Conservation (phyloP, 2,113 vertebrate species). For the Oxygymnocypris stewartii region DNA sequence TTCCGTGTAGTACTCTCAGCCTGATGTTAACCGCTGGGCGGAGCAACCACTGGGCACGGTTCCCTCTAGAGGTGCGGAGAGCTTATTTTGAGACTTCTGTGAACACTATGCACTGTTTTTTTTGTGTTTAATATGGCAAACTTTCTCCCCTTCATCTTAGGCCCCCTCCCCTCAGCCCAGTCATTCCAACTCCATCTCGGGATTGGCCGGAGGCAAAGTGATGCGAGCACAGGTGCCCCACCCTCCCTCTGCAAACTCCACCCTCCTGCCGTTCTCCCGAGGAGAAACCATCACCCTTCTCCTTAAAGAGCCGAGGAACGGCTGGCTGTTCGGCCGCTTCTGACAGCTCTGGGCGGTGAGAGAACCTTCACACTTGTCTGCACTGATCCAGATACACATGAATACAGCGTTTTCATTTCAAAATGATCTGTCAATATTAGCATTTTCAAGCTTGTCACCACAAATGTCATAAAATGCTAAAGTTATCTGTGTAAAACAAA, state of each 20-base stretch:
- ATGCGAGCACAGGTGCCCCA: constrained; percentile 70
- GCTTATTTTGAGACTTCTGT: not conserved
- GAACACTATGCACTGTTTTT: not conserved
- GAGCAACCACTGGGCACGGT: constrained; percentile 64
- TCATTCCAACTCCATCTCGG: constrained; percentile 49
- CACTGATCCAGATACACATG: not conserved
- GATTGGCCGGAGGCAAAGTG: constrained; percentile 35
- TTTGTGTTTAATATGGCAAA: not conserved
- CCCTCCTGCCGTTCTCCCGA: constrained; percentile 79
- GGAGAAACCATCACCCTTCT: constrained; percentile 80
- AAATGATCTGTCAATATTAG: not conserved
- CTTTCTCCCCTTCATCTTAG: constrained; percentile 51
- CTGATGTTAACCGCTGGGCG: constrained; percentile 35
- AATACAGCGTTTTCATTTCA: not conserved
- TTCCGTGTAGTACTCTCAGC: not conserved
- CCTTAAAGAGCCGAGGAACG: constrained; percentile 80
- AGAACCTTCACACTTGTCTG: not conserved
- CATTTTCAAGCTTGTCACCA: not conserved
- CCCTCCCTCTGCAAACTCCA: constrained; percentile 72
- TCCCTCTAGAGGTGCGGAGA: constrained; percentile 73
- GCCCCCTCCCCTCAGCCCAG: constrained; percentile 71
- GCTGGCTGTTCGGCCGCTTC: constrained; percentile 89
- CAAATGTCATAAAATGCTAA: not conserved
- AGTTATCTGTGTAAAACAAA: not conserved
- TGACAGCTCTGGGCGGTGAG: constrained; percentile 73